Percentiles rank a stretch among this genome's conserved stretches.
phyloP scores from a whole-genome alignment of 92 coral and sea anemone genomes.

The Epizoanthus rinbou region DNA sequence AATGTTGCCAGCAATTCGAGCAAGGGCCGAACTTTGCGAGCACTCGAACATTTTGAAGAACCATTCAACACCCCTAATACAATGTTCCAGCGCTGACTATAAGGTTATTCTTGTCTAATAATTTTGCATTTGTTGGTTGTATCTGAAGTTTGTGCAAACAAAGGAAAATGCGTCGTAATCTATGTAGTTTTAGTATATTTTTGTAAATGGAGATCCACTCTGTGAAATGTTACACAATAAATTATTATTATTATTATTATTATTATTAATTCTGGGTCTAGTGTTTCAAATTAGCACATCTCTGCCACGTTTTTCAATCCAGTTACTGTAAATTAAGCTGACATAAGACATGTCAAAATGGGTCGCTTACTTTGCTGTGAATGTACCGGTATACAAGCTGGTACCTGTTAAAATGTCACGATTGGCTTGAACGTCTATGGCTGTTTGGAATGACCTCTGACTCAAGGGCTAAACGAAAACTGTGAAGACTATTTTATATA shows the following conservation, averaged over 20 bases:
- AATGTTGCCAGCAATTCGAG: too few relatives aligned
- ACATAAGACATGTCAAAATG: conserved; percentile 8
- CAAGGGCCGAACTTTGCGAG: too few relatives aligned
- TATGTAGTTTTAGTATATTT: too few relatives aligned
- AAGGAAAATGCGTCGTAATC: not conserved
- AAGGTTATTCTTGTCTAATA: too few relatives aligned
- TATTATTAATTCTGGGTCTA: not conserved
- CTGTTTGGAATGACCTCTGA: conserved; percentile 12
- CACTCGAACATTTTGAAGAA: too few relatives aligned
- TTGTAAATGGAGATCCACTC: too few relatives aligned
- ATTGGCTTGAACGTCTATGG: not conserved
- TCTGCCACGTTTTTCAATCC: not conserved
- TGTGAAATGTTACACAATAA: too few relatives aligned
- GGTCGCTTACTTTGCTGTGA: not conserved
- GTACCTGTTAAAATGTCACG: conserved; percentile 14
- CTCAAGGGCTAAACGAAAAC: not conserved
- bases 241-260: too few relatives aligned
- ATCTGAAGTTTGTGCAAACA: not conserved
- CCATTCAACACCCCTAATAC: too few relatives aligned
- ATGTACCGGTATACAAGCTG: not conserved
- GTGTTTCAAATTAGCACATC: not conserved
- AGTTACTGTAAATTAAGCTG: conserved; percentile 7
- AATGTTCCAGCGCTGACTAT: too few relatives aligned
- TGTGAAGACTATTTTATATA: too few relatives aligned
- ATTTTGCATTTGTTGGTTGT: too few relatives aligned